Base-by-base conservation (phyloP, 2,888 invertebrate species). In the Bellardia bayeri region DNA sequence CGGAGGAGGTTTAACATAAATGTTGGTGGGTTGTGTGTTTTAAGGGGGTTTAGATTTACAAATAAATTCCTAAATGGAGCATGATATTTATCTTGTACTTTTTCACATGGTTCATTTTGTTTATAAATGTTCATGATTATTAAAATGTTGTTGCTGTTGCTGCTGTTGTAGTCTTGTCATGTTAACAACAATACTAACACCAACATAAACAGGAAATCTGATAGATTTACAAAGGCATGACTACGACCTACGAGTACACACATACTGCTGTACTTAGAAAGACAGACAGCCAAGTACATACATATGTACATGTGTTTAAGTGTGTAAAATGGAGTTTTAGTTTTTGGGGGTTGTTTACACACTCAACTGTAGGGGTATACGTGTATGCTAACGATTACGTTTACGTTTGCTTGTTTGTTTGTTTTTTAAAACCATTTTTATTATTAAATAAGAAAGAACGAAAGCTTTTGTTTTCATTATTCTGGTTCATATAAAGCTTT, bases 111-210 rank as follows among this genome's bases (percentile, higher is more conserved):
- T 87, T 81, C 68, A 75, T 75, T 83, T 86, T 83, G 80, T 80
- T 83, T 86, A 83, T 83, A 86, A 86, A 86, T 80, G 75, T 86
- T 80, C 64, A 83, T 79, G 86, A 86, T 86, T 86, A 83, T 83
- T 80, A 87, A 75, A 87, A 76, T 84, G 69, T 56, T 66, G 66
- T 54, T 81, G 75, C 87, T 89, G 88, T 86, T 82, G 37, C 16
- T 75, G 61, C 11, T 87, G 89, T 89, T 89, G 89, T 89, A 90
- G 90, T 90, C 90, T 90, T 90, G 89, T 89, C 90, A 90, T 90
- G 90, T 90, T 88, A 90, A 89, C 91, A 91, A 82, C 83, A 89
- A 87, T 83, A 89, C 89, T 89, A 89, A 89, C 89, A 90, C 87
- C 89, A 87, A 82, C 85, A 88, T 84, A 87, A 85, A 85, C 80